Percentiles rank a stretch among this genome's conserved stretches.
These are phyloP conservation scores for Mactra quadrangularis DNA, from an alignment of 1,140 invertebrate species.

Conservation along the genomic window DNA sequence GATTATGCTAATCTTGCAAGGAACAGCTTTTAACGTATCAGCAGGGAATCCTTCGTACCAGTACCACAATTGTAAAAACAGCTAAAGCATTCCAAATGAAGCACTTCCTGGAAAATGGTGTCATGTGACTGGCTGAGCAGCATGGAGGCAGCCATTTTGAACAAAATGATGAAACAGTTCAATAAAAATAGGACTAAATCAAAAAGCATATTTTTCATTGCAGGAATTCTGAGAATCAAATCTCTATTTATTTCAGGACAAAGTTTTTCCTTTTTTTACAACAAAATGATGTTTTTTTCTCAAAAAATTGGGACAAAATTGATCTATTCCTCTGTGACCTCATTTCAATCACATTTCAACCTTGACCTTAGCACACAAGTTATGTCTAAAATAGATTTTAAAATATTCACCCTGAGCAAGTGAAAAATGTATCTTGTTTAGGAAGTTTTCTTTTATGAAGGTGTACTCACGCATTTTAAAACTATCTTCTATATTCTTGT, in stretches of 20 bases:
- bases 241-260: conserved; percentile 56
- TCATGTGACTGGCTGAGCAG: conserved; percentile 56
- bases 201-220: conserved; percentile 48
- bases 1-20: conserved; percentile 59
- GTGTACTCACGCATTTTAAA: too few relatives aligned
- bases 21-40: conserved; percentile 55
- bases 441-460: too few relatives aligned
- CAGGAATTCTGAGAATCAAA: conserved; percentile 56
- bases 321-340: conserved; percentile 48
- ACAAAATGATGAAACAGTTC: conserved; percentile 12
- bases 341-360: conserved; percentile 29
- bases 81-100: conserved; percentile 60
- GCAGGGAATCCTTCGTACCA: conserved; percentile 48
- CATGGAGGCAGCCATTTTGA: conserved; percentile 57
- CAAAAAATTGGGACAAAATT: conserved; percentile 32
- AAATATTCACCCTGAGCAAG: too few relatives aligned
- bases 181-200: conserved; percentile 21
- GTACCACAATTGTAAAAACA: conserved; percentile 53
- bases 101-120: conserved; percentile 59
- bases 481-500: too few relatives aligned
- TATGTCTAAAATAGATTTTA: too few relatives aligned
- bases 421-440: too few relatives aligned
- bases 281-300: conserved; percentile 20
- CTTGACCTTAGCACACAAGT: conserved; percentile 37
- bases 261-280: conserved; percentile 31